phyloP scores from a whole-genome alignment of 2,888 invertebrate species.

The Tethea ocularis region DNA sequence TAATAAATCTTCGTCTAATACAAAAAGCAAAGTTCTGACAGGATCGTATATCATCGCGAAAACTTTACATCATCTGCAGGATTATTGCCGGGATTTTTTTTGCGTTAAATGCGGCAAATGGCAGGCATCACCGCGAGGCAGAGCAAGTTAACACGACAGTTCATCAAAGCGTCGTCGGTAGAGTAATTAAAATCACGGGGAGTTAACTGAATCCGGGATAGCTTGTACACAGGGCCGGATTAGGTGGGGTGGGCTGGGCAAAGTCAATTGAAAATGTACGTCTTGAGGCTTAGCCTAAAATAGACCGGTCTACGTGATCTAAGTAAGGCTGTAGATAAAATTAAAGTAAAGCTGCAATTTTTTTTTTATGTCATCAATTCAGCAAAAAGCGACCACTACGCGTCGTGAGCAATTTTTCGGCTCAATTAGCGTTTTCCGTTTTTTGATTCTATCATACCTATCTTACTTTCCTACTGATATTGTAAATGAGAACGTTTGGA shows the following conservation, averaged over 20 bases:
- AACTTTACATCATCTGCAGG: not conserved
- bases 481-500: too few species aligned
- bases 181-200: constrained; percentile 35
- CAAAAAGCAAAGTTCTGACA: not conserved
- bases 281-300: not conserved
- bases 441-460: too few species aligned
- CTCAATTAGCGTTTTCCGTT: too few species aligned
- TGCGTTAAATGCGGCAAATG: not conserved
- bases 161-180: constrained; percentile 29
- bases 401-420: too few species aligned
- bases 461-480: too few species aligned
- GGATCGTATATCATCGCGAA: not conserved
- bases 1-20: not conserved
- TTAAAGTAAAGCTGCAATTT: not conserved
- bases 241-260: constrained; percentile 7
- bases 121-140: not conserved
- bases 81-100: not conserved
- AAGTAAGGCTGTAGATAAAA: not conserved
- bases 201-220: constrained; percentile 22
- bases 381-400: too few species aligned
- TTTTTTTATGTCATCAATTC: not conserved
- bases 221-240: constrained; percentile 22
- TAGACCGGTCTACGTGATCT: not conserved
- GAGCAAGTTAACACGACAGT: constrained; percentile 16
- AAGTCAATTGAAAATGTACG: not conserved